A percentile compares a stretch with the other conserved stretches of the same genome.
Evolutionary conservation across 2,797 vertebrate species (phyloP).

Genomic region (Amblyopsis hoosieri): DNA sequence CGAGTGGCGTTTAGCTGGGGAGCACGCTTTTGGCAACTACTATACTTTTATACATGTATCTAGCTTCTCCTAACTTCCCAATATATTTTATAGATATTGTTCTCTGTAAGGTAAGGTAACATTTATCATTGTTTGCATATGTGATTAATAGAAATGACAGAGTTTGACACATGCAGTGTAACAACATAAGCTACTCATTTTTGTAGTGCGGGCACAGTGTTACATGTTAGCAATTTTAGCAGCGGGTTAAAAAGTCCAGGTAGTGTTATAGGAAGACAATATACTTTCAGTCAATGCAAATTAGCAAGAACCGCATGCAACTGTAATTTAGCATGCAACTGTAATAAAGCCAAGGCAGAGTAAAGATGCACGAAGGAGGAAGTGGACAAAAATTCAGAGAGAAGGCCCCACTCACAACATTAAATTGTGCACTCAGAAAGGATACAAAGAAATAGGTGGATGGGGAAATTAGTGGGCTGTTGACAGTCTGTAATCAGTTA

Average conservation of each 20-base stretch:
- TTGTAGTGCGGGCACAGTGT: conserved; percentile 50
- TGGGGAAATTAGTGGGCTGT: background rate
- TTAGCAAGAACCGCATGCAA: conserved; percentile 62
- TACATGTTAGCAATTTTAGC: conserved; percentile 49
- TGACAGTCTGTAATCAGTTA: conserved; percentile 14
- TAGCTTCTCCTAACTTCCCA: no score
- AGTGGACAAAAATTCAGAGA: conserved; percentile 30
- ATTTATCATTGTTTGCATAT: background rate
- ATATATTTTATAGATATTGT: no score
- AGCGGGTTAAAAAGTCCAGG: conserved; percentile 58
- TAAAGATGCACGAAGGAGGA: conserved; percentile 22
- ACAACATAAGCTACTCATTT: conserved; percentile 18
- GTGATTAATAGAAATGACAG: conserved; percentile 10
- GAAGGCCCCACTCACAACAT: conserved; percentile 31
- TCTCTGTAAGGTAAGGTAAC: background rate
- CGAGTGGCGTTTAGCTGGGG: conserved; percentile 7
- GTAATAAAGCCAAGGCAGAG: conserved; percentile 53
- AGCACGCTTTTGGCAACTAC: no score
- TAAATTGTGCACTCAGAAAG: conserved; percentile 44
- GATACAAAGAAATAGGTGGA: conserved; percentile 1
- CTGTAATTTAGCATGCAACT: conserved; percentile 52
- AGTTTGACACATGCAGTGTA: conserved; percentile 39
- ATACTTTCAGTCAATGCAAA: conserved; percentile 63
- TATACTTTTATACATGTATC: no score
- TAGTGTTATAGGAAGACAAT: conserved; percentile 61